These are phyloP conservation scores for Tigriopus japonicus DNA, from an alignment of 1,140 invertebrate species.

Conservation along the genomic window DNA sequence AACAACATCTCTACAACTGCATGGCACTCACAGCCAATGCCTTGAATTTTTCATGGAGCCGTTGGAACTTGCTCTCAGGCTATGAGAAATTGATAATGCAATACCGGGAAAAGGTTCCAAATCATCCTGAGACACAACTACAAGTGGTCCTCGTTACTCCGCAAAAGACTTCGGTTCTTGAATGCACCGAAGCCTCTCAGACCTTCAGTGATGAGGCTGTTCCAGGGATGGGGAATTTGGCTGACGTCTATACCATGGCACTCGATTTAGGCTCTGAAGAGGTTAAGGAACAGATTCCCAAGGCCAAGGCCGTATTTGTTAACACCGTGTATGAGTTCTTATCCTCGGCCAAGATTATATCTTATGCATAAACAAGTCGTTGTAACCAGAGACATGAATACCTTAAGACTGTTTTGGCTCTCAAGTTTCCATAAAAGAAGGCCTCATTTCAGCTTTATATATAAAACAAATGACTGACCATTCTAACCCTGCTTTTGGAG, in stretches of 20 bases:
- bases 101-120: constrained; percentile 1
- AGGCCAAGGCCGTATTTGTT: constrained; percentile 8
- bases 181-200: constrained; percentile 10
- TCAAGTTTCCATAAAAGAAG: too few relatives aligned
- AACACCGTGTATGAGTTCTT: constrained; percentile 8
- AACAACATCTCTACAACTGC: constrained; percentile 11
- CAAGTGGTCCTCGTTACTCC: constrained; percentile 4
- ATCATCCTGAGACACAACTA: not conserved
- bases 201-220: constrained; percentile 10
- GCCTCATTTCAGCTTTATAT: too few relatives aligned
- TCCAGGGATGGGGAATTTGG: not conserved
- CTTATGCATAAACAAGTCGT: constrained; percentile 14
- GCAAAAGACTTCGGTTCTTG: constrained; percentile 4
- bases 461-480: too few relatives aligned
- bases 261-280: not conserved
- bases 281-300: constrained; percentile 6
- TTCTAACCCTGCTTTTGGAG: too few relatives aligned
- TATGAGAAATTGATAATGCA: constrained; percentile 13
- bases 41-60: constrained; percentile 6
- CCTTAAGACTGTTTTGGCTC: too few relatives aligned
- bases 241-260: constrained; percentile 9
- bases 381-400: too few relatives aligned
- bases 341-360: not conserved
- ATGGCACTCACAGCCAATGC: constrained; percentile 11
- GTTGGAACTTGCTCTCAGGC: constrained; percentile 13